Evolutionary conservation across 2,888 invertebrate genomes (phyloP), one percentile per base, ranked within the genome.

Genomic region (Seira musarum): DNA sequence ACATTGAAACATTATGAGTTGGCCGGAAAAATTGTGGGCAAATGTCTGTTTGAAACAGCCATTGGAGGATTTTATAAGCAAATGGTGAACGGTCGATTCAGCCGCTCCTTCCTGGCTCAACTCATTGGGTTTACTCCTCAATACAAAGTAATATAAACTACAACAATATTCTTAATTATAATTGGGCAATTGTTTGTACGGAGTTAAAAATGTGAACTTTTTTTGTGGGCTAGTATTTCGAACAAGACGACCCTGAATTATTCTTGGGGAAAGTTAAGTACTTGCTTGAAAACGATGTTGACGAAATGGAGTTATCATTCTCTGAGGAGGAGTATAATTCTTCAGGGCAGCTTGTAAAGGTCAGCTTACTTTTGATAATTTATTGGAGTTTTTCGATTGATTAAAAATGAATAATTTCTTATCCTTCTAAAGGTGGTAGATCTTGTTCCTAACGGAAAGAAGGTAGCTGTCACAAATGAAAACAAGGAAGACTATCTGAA

Each of bases 41-140:
- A 90, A 86, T 90, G 90, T 87, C 86, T 90, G 80, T 90, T 89
- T 81, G 90, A 90, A 86, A 89, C 89, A 0, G 88, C 90, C 1
- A 86, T 89, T 21, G 87, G 97, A 46, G 95, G 96, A 80, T 92
- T 88, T 25, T 89, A 89, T 81, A 87, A 89, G 71, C 90, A 89
- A 84, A 87, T 96, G 81, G 96, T 97, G 81, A 93, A 96, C 63
- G 97, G 96, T 0, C 90, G 89, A 76, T 90, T 90, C 83, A 88
- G 89, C 22, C 87, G 90, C 8, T 90, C 90, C 64, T 90, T 90
- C 85, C 87, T 90, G 69, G 90, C 90, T 46, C 90, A 90, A 86
- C 85, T 90, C 5, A 90, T 90, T 81, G 90, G 90, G 15, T 88
- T 90, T 25, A 87, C 89, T 68, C 89, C 90, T 81, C 96, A 96